phyloP scores from a whole-genome alignment of 2,797 vertebrate species.

The Novumbra hubbsi region DNA sequence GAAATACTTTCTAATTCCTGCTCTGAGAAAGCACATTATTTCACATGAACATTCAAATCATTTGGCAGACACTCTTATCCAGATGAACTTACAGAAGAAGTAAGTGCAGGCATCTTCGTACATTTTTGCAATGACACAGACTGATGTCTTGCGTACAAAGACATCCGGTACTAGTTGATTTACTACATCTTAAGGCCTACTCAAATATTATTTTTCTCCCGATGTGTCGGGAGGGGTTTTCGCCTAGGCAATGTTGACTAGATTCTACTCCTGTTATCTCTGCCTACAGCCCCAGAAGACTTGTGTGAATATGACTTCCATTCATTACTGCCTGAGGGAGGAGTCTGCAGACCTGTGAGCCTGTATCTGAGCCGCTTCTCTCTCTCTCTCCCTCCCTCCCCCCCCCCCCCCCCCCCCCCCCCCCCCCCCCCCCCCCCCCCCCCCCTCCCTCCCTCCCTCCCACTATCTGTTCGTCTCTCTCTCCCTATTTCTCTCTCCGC shows the following conservation, averaged over 20 bases:
- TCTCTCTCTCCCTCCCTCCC: constrained; percentile 15
- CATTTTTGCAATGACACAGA: too few species aligned
- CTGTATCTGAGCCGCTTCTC: constrained; percentile 15
- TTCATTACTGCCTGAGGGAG: background rate
- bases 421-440: constrained; percentile 7
- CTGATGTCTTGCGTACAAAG: too few species aligned
- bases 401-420: background rate
- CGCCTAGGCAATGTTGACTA: constrained; percentile 18
- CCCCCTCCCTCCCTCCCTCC: too few species aligned
- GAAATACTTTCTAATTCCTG: background rate
- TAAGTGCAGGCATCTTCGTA: too few species aligned
- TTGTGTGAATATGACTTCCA: background rate
- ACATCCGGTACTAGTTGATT: too few species aligned
- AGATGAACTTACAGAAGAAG: too few species aligned
- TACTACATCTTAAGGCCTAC: too few species aligned
- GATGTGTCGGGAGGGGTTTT: too few species aligned
- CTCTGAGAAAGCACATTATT: background rate
- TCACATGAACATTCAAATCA: background rate
- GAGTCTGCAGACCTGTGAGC: constrained; percentile 21
- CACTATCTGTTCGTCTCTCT: too few species aligned
- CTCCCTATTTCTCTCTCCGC: too few species aligned
- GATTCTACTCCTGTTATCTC: background rate
- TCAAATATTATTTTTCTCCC: too few species aligned
- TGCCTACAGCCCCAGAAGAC: constrained; percentile 5
- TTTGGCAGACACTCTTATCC: background rate